phyloP scores from a whole-genome alignment of 2,113 vertebrate species.

The Agelaius tricolor region DNA sequence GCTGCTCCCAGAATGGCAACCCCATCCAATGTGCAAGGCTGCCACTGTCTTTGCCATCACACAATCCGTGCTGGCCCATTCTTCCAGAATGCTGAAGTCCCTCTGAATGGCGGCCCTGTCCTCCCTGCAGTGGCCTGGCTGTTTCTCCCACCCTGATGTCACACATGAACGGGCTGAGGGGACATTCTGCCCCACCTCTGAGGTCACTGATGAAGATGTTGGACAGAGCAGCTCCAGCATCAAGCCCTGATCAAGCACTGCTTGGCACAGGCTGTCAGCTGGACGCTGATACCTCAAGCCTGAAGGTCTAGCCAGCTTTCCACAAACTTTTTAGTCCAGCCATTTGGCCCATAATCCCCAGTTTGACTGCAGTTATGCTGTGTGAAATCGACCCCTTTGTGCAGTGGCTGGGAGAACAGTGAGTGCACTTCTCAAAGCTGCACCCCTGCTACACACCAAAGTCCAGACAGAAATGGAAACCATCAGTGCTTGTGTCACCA shows the following conservation, averaged over 20 bases:
- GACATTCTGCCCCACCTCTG: not conserved
- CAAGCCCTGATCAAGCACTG: not conserved
- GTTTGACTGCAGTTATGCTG: not conserved
- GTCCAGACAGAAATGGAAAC: not conserved
- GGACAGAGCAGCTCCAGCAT: not conserved
- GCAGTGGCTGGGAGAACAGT: not conserved
- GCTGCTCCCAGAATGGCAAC: not conserved
- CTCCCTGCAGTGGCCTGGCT: not conserved
- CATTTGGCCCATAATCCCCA: not conserved
- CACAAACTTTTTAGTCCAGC: not conserved
- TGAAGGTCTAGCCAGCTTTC: not conserved
- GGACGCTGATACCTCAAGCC: not conserved
- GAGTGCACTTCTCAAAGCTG: not conserved
- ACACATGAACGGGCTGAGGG: rapidly evolving
- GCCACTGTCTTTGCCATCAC: rapidly evolving
- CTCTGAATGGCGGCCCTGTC: not conserved
- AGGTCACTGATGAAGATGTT: not conserved
- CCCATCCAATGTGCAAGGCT: not conserved
- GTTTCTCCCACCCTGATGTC: not conserved
- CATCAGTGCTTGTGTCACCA: not conserved
- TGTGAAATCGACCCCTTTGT: not conserved
- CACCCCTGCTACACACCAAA: not conserved
- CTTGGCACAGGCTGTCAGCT: not conserved
- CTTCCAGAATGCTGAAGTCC: not conserved
- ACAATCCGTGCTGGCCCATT: not conserved